These are phyloP conservation scores for Rhinopomastus cyanomelas DNA, from an alignment of 2,113 vertebrate genomes.

Conservation along the genomic window DNA sequence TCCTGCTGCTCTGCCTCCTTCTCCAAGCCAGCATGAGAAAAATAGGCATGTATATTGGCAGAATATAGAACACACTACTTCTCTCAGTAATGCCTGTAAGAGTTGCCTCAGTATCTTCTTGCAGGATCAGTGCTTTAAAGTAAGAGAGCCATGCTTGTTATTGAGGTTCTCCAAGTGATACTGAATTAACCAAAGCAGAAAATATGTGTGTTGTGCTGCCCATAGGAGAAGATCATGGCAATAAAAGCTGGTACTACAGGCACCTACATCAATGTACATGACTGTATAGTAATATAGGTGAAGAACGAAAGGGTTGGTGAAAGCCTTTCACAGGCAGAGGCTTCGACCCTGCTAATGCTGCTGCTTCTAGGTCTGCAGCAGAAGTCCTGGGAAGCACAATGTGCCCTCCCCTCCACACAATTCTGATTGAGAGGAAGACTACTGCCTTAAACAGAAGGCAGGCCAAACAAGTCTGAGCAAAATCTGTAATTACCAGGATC, in stretches of 20 bases:
- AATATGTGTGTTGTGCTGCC: neutral
- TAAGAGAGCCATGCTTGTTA: neutral
- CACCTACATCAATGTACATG: neutral
- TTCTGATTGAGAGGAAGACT: neutral
- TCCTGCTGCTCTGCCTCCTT: neutral
- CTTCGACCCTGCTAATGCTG: neutral
- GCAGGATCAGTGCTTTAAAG: neutral
- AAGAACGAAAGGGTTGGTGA: neutral
- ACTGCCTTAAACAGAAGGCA: neutral
- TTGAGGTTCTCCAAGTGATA: neutral
- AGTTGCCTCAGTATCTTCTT: neutral
- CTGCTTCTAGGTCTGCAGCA: neutral
- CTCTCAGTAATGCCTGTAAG: neutral
- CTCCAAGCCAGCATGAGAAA: neutral
- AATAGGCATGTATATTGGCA: neutral
- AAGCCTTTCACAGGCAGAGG: neutral
- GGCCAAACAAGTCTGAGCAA: neutral
- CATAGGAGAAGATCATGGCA: neutral
- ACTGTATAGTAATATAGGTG: neutral
- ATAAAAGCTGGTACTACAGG: neutral
- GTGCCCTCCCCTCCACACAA: accelerated
- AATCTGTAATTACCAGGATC: neutral
- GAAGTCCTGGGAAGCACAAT: neutral
- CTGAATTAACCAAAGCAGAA: neutral
- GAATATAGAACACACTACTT: neutral